Conservation (phyloP, 2,888 invertebrate species). For the Drosophila ezoana region DNA sequence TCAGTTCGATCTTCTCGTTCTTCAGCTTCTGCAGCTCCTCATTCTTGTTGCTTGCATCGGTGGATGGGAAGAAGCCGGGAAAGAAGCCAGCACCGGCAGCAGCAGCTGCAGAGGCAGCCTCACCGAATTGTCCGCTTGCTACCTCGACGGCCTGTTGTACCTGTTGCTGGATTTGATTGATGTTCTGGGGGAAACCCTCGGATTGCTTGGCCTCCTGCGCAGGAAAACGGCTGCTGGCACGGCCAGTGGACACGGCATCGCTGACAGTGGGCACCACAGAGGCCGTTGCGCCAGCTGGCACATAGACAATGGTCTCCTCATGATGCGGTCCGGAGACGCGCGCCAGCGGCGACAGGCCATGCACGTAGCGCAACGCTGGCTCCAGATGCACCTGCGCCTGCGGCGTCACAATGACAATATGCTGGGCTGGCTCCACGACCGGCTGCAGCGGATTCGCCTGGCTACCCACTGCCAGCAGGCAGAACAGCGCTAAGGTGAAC, state of each 20-base stretch:
- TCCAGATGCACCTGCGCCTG: slow-evolving; percentile 84
- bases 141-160: slow-evolving; percentile 61
- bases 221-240: slow-evolving; percentile 41
- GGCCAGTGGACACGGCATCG: slow-evolving; percentile 59
- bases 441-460: slow-evolving; percentile 70
- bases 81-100: slow-evolving; percentile 69
- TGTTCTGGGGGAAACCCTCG: slow-evolving; percentile 50
- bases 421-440: slow-evolving; percentile 71
- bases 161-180: slow-evolving; percentile 66
- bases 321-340: slow-evolving; percentile 79
- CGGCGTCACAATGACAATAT: slow-evolving; percentile 83
- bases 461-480: slow-evolving; percentile 70
- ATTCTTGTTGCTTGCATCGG: slow-evolving; percentile 24
- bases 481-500: slow-evolving; percentile 75
- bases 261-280: slow-evolving; percentile 59
- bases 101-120: slow-evolving; percentile 71
- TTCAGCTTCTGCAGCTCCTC: slow-evolving; percentile 56
- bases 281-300: slow-evolving; percentile 78
- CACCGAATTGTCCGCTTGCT: slow-evolving; percentile 67
- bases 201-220: slow-evolving; percentile 62
- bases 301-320: slow-evolving; percentile 83
- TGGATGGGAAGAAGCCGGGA: slow-evolving; percentile 65
- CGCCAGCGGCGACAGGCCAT: slow-evolving; percentile 82
- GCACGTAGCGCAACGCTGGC: slow-evolving; percentile 80
- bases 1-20: slow-evolving; percentile 64